phyloP scores from a whole-genome alignment of 1,140 invertebrate species.

The Glossosoma conforme region DNA sequence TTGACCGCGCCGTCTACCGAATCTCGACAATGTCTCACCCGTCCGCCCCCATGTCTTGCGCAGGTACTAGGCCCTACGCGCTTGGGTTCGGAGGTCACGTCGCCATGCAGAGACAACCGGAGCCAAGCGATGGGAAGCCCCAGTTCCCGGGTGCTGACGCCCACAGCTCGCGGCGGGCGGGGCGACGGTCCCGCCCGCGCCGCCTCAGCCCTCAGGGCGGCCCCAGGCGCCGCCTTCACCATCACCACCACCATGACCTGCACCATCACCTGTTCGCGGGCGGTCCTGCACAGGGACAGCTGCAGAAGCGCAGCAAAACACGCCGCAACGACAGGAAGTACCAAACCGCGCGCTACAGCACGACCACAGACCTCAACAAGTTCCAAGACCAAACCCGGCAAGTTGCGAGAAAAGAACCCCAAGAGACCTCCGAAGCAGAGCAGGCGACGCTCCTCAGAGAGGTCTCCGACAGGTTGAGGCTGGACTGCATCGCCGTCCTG shows the following conservation, averaged over 20 bases:
- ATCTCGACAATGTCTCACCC: slow-evolving; percentile 9
- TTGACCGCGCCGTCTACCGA: background rate
- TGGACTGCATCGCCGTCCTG: too few species aligned
- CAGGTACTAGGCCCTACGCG: slow-evolving; percentile 30
- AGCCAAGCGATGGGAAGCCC: slow-evolving; percentile 22
- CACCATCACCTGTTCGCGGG: slow-evolving; percentile 1
- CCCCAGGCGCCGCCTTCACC: slow-evolving; percentile 6
- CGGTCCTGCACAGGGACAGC: background rate
- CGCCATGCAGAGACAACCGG: slow-evolving; percentile 26
- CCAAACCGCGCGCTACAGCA: background rate
- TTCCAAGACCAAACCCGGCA: background rate
- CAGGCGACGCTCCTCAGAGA: too few species aligned
- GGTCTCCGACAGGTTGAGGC: too few species aligned
- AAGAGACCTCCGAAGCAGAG: too few species aligned
- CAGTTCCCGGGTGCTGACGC: slow-evolving; percentile 24
- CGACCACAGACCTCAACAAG: background rate
- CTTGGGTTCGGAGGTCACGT: slow-evolving; percentile 17
- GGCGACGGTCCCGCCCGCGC: background rate
- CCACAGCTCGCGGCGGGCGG: background rate
- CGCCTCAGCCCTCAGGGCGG: slow-evolving; percentile 5
- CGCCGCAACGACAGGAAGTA: background rate
- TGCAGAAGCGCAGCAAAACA: background rate
- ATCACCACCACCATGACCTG: slow-evolving; percentile 13
- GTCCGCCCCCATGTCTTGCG: slow-evolving; percentile 15
- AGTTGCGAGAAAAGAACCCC: too few species aligned